Conservation (phyloP, 2,888 invertebrate species). For the Luffia ferchaultella region DNA sequence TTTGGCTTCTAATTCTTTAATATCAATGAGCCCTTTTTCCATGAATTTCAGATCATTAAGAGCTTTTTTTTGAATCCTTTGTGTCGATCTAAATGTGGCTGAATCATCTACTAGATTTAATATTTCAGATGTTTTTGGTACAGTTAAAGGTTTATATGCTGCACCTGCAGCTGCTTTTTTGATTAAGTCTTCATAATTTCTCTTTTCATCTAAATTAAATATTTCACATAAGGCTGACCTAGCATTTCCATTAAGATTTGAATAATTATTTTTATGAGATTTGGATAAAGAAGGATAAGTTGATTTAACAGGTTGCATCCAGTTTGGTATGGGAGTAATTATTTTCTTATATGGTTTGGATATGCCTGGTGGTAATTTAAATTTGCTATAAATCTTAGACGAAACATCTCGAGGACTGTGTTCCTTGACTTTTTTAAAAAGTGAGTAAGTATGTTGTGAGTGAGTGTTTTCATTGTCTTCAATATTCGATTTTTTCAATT, state of each 20-base stretch:
- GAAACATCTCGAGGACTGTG: constrained; percentile 24
- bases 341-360: constrained; percentile 42
- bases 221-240: constrained; percentile 52
- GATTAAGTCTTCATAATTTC: constrained; percentile 61
- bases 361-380: constrained; percentile 42
- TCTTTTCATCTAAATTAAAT: constrained; percentile 65
- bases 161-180: constrained; percentile 34
- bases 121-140: constrained; percentile 30
- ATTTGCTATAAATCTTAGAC: constrained; percentile 36
- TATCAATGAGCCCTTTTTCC: constrained; percentile 29
- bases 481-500: too few species aligned
- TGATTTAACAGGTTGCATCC: constrained; percentile 37
- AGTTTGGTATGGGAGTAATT: constrained; percentile 33
- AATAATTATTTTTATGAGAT: constrained; percentile 28
- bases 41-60: constrained; percentile 39
- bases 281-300: constrained; percentile 26
- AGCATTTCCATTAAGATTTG: constrained; percentile 36
- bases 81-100: constrained; percentile 38
- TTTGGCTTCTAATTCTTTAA: constrained; percentile 30
- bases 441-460: constrained; percentile 28
- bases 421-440: constrained; percentile 33
- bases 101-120: constrained; percentile 41
- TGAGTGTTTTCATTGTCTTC: constrained; percentile 21
- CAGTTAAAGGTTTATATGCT: constrained; percentile 24
- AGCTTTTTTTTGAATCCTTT: constrained; percentile 36